These are phyloP conservation scores for Baryphthengus martii DNA, from an alignment of 2,113 vertebrate species.

Conservation along the genomic window DNA sequence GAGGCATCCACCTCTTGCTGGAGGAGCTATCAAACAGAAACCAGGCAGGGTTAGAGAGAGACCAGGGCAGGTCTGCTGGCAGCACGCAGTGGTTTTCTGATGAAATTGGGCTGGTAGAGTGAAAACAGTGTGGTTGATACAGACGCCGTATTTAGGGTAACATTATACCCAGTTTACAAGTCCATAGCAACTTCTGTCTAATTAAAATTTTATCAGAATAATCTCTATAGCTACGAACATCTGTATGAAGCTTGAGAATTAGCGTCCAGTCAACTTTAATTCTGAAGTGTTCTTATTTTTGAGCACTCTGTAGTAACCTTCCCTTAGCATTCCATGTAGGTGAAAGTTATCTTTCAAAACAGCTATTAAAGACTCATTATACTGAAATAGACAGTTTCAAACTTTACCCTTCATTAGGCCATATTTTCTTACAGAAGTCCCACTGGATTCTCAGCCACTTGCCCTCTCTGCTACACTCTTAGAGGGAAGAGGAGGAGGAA, in stretches of 20 bases:
- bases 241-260: not conserved
- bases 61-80: not conserved
- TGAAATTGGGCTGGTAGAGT: not conserved
- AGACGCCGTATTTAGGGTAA: not conserved
- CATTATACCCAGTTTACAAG: rapidly evolving
- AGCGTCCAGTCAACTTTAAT: not conserved
- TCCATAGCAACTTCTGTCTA: rapidly evolving
- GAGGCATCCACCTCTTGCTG: not conserved
- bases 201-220: not conserved
- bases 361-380: not conserved
- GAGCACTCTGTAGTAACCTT: not conserved
- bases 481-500: not conserved
- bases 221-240: not conserved
- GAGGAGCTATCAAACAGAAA: rapidly evolving
- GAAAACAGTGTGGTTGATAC: rapidly evolving
- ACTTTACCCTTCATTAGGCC: not conserved
- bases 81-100: rapidly evolving
- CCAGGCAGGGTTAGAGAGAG: not conserved
- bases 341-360: not conserved
- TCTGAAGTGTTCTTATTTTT: not conserved
- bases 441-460: not conserved
- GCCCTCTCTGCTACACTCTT: not conserved
- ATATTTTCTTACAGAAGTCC: not conserved
- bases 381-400: not conserved
- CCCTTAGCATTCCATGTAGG: not conserved